A percentile compares a stretch with the other conserved stretches of the same genome.
Conservation (phyloP, 2,888 invertebrate species). For the Drosophila limbata region DNA sequence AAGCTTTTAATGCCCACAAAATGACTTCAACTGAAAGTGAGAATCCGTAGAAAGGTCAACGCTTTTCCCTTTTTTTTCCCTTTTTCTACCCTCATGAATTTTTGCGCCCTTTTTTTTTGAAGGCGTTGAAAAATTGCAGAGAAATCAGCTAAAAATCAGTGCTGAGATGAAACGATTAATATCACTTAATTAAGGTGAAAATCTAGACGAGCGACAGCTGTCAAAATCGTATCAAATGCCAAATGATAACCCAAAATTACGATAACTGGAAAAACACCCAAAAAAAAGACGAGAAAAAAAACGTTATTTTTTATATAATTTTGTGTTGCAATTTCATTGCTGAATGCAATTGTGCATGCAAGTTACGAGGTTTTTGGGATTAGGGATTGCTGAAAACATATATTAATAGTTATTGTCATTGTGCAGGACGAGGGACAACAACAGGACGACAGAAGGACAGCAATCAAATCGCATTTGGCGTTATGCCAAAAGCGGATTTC, state of each 20-base stretch:
- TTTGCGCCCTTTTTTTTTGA: constrained; percentile 13
- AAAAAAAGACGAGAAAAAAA: constrained; percentile 12
- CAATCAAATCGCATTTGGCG: constrained; percentile 77
- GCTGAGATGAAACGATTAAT: constrained; percentile 63
- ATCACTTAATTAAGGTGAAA: constrained; percentile 82
- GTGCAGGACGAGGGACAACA: constrained; percentile 17
- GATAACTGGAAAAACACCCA: constrained; percentile 20
- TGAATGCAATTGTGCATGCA: constrained; percentile 72
- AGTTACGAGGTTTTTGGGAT: constrained; percentile 51
- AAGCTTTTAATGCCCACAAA: constrained; percentile 74
- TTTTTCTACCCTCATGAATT: not conserved
- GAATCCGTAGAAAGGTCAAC: constrained; percentile 24
- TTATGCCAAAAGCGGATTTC: constrained; percentile 78
- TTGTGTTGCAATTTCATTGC: constrained; percentile 45
- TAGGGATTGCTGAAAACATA: constrained; percentile 76
- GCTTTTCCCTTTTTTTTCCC: constrained; percentile 5
- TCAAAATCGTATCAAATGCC: constrained; percentile 73
- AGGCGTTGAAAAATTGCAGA: constrained; percentile 39
- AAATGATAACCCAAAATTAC: constrained; percentile 51
- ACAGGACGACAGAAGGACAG: constrained; percentile 38
- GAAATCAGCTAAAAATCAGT: constrained; percentile 12
- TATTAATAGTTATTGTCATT: constrained; percentile 73
- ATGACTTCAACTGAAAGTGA: constrained; percentile 41
- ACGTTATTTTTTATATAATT: constrained; percentile 40
- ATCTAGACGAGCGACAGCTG: constrained; percentile 75